Base-by-base conservation (phyloP, 2,888 invertebrate genomes). In the Drosophila emarginata region DNA sequence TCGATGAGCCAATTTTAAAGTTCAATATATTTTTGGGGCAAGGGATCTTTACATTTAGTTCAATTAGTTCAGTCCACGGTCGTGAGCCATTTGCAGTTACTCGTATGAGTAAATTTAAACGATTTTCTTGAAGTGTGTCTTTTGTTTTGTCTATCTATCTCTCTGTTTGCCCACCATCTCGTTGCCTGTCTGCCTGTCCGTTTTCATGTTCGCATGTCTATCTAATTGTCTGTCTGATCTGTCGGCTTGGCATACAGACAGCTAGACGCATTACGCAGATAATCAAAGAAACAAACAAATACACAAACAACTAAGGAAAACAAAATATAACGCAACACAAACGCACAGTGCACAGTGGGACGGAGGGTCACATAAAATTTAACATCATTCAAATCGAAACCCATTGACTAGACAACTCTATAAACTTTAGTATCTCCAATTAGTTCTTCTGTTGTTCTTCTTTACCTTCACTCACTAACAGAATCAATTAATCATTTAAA, bases 221-320 rank as follows among this genome's bases (percentile, higher is more conserved):
- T 67, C 66, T 12, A 54, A 36, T 36, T 54, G 54, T 54, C 36
- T 28, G 36, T 36, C 54, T 18, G 36, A 36, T 4, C 54, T 54
- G 54, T 54, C 54, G 36, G 54, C 54, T 67, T 72, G 76, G 61
- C 72, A 72, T 76, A 65, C 65, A 62, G 73, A 76, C 73, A 76
- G 73, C 73, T 61, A 63, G 73, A 76, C 73, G 68, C 73, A 76
- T 76, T 76, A 76, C 77, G 65, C 73, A 76, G 77, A 76, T 76
- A 76, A 76, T 72, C 52, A 76, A 65, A 68, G 63, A 72, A 65
- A 65, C 64, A 76, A 72, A 60, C 32, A 66, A 65, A 54, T 53
- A 54, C 40, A 26, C 45, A 45, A 18, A 45, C 18, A 45, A 12
- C 32, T 37, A 5, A 53, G 36, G 9, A 53, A 39, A 45, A 18